Conservation (phyloP, 2,888 invertebrate species). For the Hyposoter dolosus region DNA sequence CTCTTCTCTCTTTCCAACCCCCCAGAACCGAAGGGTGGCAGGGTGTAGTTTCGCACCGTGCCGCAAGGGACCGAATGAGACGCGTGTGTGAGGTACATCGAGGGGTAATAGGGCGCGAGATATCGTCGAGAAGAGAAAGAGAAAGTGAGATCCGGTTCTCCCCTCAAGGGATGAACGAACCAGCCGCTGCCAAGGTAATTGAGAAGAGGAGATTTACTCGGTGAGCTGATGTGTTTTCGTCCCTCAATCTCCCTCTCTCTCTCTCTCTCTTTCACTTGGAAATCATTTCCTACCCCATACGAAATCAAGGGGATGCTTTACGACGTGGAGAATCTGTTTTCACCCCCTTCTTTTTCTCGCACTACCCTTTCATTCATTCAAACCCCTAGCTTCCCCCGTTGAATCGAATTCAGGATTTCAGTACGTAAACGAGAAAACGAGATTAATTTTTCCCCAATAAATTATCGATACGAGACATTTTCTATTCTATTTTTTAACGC, state of each 20-base stretch:
- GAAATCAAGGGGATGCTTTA: constrained; percentile 75
- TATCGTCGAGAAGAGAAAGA: constrained; percentile 60
- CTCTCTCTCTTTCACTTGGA: constrained; percentile 29
- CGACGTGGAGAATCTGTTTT: constrained; percentile 75
- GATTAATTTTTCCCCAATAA: constrained; percentile 11
- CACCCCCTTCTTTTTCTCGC: constrained; percentile 69
- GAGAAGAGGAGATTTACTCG: constrained; percentile 84
- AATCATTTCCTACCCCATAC: constrained; percentile 8
- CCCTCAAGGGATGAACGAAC: constrained; percentile 65
- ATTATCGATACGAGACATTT: constrained; percentile 26
- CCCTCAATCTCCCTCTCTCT: constrained; percentile 41
- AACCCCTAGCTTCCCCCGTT: background rate
- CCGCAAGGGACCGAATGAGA: constrained; percentile 57
- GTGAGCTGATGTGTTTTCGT: constrained; percentile 56
- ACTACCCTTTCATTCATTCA: background rate
- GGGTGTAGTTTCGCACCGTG: constrained; percentile 50
- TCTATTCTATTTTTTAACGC: background rate
- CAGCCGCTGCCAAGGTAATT: constrained; percentile 79
- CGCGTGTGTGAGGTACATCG: constrained; percentile 57
- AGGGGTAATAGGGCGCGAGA: constrained; percentile 65
- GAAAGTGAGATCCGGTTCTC: constrained; percentile 61
- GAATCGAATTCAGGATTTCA: constrained; percentile 33
- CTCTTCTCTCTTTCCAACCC: constrained; percentile 23
- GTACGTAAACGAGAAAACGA: constrained; percentile 31
- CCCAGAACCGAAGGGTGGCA: constrained; percentile 26